Base-by-base conservation (phyloP, 2,113 vertebrate genomes). In the Muntiacus reevesi region DNA sequence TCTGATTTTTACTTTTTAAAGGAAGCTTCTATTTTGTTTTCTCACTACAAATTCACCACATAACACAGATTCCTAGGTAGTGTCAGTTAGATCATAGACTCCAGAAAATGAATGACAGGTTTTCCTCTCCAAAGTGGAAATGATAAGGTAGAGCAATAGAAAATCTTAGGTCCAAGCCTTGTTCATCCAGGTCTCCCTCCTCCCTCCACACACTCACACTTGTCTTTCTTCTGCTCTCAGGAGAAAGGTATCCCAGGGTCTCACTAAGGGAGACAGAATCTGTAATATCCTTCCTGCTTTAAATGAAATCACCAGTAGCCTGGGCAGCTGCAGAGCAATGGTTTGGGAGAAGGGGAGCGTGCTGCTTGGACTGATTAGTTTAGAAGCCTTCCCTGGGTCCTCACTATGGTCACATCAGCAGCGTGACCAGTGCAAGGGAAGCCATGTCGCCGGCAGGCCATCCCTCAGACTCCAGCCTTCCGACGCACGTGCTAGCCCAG, bases 371-470 rank as follows among this genome's bases (percentile, higher is more conserved):
- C 23, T 79, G 25, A 7, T 52, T 5, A 13, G 25, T n/a, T 47
- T 21, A 71, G 47, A 16, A 9, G 6, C 50, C 14, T 81, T 47
- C 15, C 50, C 43, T 6, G 52, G 0, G 85, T 5, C 28, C 14
- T 54, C 28, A 23, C 88, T 21, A 0, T 0, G 5, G 54, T 78
- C 33, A n/a, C 8, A 14, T 23, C 21, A 28, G 60, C 28, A 17
- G 52, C 3, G 5, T 1, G 30, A 23, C 2, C 0, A 7, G 14
- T 0, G 52, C 52, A 19, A 9, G 25, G 4, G n/a, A 64, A 40
- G 12, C 45, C 7, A 0, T 2, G 1, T 13, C 36, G 81, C 21
- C 7, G 15, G 55, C 8, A 2, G 59, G n/a, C 14, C 28, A 8
- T 76, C 5, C 1, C 3, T 3, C 64, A 11, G 25, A 7, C 55